phyloP scores from a whole-genome alignment of 1,140 invertebrate genomes.

The Drosophila neocordata region DNA sequence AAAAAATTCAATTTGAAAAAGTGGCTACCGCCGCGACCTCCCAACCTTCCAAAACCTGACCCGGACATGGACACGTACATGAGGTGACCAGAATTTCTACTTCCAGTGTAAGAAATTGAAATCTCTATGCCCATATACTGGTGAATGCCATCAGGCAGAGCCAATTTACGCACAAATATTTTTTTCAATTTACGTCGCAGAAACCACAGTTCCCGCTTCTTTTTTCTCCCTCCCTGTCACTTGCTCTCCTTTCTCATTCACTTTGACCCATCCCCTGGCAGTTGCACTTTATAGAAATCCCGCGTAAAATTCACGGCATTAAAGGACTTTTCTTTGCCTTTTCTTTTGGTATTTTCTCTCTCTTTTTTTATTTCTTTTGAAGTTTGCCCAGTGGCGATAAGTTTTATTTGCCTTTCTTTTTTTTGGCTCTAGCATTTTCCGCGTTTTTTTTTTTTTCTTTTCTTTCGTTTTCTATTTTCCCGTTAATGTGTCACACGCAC shows the following conservation, averaged over 20 bases:
- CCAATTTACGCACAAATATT: conserved; percentile 80
- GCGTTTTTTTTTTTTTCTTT: conserved; percentile 49
- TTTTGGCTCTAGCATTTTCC: conserved; percentile 43
- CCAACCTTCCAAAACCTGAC: neutral
- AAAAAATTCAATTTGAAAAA: conserved; percentile 78
- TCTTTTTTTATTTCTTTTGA: conserved; percentile 73
- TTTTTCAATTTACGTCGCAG: conserved; percentile 70
- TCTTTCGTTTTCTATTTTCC: conserved; percentile 33
- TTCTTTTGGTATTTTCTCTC: conserved; percentile 2
- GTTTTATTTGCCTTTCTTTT: conserved; percentile 72
- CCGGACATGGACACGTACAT: conserved; percentile 35
- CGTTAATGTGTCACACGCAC: conserved; percentile 81
- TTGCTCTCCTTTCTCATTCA: neutral
- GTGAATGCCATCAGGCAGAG: conserved; percentile 41
- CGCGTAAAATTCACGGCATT: conserved; percentile 78
- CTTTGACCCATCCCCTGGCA: neutral
- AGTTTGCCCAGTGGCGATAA: conserved; percentile 63
- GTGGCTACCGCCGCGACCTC: conserved; percentile 39
- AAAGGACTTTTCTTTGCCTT: conserved; percentile 68
- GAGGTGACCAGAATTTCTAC: conserved; percentile 51
- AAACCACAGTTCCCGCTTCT: conserved; percentile 65
- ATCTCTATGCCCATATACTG: conserved; percentile 51
- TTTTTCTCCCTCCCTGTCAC: neutral
- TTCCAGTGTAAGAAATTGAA: conserved; percentile 50
- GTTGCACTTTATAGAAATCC: conserved; percentile 76